Conservation (phyloP, 30 jellyfish, hydroid and myxozoan species). For the Clytia hemisphaerica region DNA sequence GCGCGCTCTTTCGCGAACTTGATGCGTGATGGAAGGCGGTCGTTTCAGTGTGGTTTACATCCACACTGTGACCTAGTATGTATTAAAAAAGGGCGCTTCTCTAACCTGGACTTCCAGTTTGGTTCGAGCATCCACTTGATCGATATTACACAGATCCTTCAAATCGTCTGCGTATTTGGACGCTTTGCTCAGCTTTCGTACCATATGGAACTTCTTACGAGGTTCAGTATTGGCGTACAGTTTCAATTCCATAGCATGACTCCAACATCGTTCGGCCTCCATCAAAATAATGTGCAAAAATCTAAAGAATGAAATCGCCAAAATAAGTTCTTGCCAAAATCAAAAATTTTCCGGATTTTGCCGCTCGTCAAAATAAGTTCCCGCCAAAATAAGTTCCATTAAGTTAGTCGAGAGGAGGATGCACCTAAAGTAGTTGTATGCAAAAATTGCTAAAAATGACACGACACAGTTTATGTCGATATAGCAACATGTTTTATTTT, state of each 20-base stretch:
- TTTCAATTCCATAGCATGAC: constrained; percentile 97
- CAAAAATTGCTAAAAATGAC: not conserved
- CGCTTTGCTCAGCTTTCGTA: constrained; percentile 86
- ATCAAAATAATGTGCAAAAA: constrained; percentile 62
- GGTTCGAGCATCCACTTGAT: constrained; percentile 88
- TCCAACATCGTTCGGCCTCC: constrained; percentile 98
- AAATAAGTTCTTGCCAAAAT: not conserved
- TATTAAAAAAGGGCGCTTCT: not conserved
- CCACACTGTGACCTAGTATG: too few relatives aligned
- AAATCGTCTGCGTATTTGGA: constrained; percentile 87
- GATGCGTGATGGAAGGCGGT: too few relatives aligned
- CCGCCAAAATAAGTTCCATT: not conserved
- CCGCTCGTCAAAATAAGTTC: not conserved
- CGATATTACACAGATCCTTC: constrained; percentile 58
- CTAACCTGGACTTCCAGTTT: constrained; percentile 89
- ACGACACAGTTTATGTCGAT: too few relatives aligned
- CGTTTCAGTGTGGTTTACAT: too few relatives aligned
- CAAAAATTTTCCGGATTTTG: not conserved
- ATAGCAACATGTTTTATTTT: too few relatives aligned
- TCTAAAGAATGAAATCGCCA: constrained; percentile 26
- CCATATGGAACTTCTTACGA: constrained; percentile 94
- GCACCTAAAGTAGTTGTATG: not conserved
- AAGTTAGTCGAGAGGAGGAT: not conserved
- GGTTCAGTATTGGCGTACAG: constrained; percentile 97
- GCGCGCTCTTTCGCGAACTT: too few relatives aligned